Percentiles rank a stretch among this genome's conserved stretches.
Conservation (phyloP, 2,888 invertebrate species). For the Acanthosoma haemorrhoidale region DNA sequence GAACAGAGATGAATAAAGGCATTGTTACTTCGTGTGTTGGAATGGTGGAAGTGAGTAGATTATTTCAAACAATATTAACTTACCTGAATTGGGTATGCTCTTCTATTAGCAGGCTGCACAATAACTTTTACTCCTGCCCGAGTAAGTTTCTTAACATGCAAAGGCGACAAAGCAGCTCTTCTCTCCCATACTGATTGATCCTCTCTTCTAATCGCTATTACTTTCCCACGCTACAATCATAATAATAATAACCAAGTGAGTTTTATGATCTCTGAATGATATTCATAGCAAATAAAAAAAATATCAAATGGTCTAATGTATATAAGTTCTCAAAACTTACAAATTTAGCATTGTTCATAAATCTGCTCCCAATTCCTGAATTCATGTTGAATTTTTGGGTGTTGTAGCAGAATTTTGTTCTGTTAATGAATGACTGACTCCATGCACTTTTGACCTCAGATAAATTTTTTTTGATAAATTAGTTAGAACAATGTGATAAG, state of each 20-base stretch:
- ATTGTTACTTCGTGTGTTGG: too few species aligned
- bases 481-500: too few species aligned
- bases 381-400: background rate
- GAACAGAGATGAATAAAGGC: too few species aligned
- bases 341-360: background rate
- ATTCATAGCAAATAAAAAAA: background rate
- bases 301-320: background rate
- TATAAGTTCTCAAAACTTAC: background rate
- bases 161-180: conserved; percentile 88
- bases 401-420: background rate
- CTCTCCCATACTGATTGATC: conserved; percentile 95
- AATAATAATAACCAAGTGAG: background rate
- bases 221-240: conserved; percentile 55
- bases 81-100: conserved; percentile 95
- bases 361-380: background rate
- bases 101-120: conserved; percentile 94
- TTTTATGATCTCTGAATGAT: background rate
- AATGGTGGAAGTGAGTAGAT: too few species aligned
- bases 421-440: background rate
- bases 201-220: conserved; percentile 82
- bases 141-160: conserved; percentile 82
- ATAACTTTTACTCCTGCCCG: conserved; percentile 87
- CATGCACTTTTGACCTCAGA: background rate
- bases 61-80: background rate
- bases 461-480: too few species aligned